phyloP scores from a whole-genome alignment of 1,140 invertebrate species.

The Ganaspis sp. region DNA sequence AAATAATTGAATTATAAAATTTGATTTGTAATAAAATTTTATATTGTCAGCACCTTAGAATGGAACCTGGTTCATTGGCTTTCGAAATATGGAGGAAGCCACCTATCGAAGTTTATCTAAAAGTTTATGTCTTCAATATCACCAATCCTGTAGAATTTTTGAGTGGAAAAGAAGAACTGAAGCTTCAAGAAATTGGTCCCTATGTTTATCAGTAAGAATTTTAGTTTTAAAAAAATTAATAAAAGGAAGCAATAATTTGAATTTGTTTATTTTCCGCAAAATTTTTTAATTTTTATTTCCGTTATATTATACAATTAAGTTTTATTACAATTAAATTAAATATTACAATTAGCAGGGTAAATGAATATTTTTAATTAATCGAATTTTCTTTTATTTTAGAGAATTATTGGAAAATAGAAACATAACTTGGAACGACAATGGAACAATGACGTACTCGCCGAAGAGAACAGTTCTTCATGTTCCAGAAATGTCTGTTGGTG shows the following conservation, averaged over 20 bases:
- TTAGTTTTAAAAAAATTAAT: constrained; percentile 11
- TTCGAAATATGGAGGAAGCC: constrained; percentile 83
- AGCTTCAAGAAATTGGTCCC: constrained; percentile 87
- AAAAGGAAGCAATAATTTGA: too few species aligned
- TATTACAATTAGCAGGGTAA: too few species aligned
- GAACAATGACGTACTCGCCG: constrained; percentile 86
- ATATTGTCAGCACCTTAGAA: constrained; percentile 76
- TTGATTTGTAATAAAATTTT: constrained; percentile 33
- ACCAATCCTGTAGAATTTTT: constrained; percentile 87
- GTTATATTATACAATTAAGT: too few species aligned
- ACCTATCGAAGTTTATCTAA: constrained; percentile 82
- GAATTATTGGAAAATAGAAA: constrained; percentile 83
- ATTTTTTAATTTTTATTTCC: too few species aligned
- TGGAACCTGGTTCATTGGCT: constrained; percentile 77
- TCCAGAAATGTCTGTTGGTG: constrained; percentile 82
- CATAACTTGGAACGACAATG: constrained; percentile 83
- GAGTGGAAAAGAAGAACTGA: constrained; percentile 80
- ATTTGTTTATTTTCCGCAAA: too few species aligned
- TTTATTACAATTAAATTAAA: too few species aligned
- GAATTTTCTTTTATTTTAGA: constrained; percentile 72
- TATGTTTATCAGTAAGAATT: constrained; percentile 88
- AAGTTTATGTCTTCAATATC: constrained; percentile 90
- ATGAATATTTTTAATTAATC: too few species aligned
- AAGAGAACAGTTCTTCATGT: constrained; percentile 81
- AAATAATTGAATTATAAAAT: not conserved